Evolutionary conservation across 1,140 invertebrate species (phyloP).

Genomic region (Andricus grossulariae): DNA sequence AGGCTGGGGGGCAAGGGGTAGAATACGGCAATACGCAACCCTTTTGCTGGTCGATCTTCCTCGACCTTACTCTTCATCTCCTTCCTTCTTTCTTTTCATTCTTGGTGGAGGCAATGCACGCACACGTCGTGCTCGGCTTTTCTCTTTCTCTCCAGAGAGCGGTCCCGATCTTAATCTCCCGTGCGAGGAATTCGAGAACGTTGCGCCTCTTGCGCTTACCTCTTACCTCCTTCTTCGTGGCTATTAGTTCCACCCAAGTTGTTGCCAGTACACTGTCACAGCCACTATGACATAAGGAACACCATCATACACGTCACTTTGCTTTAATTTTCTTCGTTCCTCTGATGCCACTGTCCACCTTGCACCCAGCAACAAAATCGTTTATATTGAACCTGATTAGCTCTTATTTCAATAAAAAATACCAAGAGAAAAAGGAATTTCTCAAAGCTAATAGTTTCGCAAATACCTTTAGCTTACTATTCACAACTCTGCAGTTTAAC

Average conservation of each 20-base stretch:
- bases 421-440: background rate
- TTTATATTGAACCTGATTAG: background rate
- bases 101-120: conserved; percentile 49
- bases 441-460: no score
- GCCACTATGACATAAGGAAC: background rate
- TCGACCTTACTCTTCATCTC: background rate
- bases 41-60: conserved; percentile 6
- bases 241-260: conserved; percentile 39
- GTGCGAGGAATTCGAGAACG: conserved; percentile 60
- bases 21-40: background rate
- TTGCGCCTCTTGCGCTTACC: conserved; percentile 37
- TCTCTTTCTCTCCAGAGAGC: conserved; percentile 41
- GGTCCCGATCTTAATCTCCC: conserved; percentile 60
- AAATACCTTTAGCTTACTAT: no score
- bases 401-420: conserved; percentile 8
- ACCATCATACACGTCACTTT: conserved; percentile 33
- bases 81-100: conserved; percentile 19
- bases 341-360: conserved; percentile 8
- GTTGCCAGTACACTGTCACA: conserved; percentile 27
- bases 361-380: background rate
- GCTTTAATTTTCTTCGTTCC: conserved; percentile 22
- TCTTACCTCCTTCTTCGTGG: conserved; percentile 29
- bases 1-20: no score
- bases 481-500: no score
- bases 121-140: conserved; percentile 48